A percentile compares a stretch with the other conserved stretches of the same genome.
These are phyloP conservation scores for Thumatha senex DNA, from an alignment of 2,888 invertebrate genomes.

Conservation along the genomic window DNA sequence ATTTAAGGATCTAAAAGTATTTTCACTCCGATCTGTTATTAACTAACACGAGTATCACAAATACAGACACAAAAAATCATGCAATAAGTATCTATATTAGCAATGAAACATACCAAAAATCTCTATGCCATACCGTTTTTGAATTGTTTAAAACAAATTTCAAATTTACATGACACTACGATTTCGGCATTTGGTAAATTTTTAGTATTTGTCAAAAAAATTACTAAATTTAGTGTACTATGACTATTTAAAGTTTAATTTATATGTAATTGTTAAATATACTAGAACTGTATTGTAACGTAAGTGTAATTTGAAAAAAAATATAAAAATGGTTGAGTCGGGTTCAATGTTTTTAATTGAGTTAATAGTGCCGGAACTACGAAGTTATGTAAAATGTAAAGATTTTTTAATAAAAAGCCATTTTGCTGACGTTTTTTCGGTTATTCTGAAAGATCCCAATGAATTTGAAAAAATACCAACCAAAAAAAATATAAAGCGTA, in stretches of 20 bases:
- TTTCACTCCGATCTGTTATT: no score
- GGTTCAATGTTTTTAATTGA: constrained; percentile 73
- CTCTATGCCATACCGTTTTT: constrained; percentile 3
- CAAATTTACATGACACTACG: constrained; percentile 20
- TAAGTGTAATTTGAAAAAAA: constrained; percentile 10
- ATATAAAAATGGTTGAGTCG: constrained; percentile 54
- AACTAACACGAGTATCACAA: no score
- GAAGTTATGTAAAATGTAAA: constrained; percentile 46
- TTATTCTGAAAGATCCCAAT: constrained; percentile 54
- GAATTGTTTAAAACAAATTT: constrained; percentile 10
- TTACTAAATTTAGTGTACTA: constrained; percentile 8
- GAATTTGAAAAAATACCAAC: constrained; percentile 18
- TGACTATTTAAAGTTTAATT: constrained; percentile 7
- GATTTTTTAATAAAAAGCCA: constrained; percentile 53
- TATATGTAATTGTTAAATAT: constrained; percentile 5
- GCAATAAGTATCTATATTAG: not conserved
- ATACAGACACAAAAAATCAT: no score
- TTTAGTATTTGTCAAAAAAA: constrained; percentile 7
- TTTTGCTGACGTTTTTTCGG: constrained; percentile 62
- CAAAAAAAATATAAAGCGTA: constrained; percentile 38
- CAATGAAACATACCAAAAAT: not conserved
- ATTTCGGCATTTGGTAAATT: constrained; percentile 45
- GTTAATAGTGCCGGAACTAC: constrained; percentile 56
- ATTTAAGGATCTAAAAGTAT: no score
- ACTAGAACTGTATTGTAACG: constrained; percentile 3